Percentiles rank a stretch among this genome's conserved stretches.
These are phyloP conservation scores for Albula goreensis DNA, from an alignment of 2,113 vertebrate species.

Conservation along the genomic window DNA sequence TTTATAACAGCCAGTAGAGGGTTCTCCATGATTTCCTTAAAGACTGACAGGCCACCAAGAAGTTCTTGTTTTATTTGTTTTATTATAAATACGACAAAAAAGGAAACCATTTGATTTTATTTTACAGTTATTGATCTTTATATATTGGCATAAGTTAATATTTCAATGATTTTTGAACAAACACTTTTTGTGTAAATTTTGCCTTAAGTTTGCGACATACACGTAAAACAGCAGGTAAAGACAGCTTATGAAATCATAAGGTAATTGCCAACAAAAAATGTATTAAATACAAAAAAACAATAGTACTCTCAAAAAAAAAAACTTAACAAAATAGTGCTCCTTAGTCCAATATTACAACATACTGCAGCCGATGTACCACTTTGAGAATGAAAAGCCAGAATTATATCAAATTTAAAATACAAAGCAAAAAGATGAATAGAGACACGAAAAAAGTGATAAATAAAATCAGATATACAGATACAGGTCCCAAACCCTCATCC, in stretches of 20 bases:
- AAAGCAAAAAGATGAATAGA: constrained; percentile 26
- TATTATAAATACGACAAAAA: constrained; percentile 63
- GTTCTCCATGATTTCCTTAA: too few species aligned
- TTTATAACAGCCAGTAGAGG: too few species aligned
- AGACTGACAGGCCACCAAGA: too few species aligned
- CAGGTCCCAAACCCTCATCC: constrained; percentile 34
- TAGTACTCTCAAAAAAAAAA: constrained; percentile 35
- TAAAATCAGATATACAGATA: constrained; percentile 43
- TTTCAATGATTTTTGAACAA: constrained; percentile 48
- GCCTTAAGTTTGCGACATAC: constrained; percentile 47
- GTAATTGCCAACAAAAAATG: constrained; percentile 25
- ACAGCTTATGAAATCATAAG: constrained; percentile 35
- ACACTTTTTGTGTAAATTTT: constrained; percentile 44
- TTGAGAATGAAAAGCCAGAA: constrained; percentile 23
- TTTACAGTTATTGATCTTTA: constrained; percentile 58
- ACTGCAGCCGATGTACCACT: constrained; percentile 12
- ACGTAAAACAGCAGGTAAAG: constrained; percentile 46
- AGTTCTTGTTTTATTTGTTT: constrained; percentile 47
- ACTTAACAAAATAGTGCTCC: constrained; percentile 35
- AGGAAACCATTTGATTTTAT: constrained; percentile 55
- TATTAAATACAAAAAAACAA: constrained; percentile 32
- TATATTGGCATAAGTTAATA: constrained; percentile 54
- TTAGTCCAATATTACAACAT: constrained; percentile 27
- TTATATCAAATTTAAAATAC: constrained; percentile 29
- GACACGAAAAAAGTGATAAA: constrained; percentile 34